Evolutionary conservation across 2,888 invertebrate species (phyloP), one percentile per base, ranked within the genome.

Genomic region (Gymnosoma rotundatum): DNA sequence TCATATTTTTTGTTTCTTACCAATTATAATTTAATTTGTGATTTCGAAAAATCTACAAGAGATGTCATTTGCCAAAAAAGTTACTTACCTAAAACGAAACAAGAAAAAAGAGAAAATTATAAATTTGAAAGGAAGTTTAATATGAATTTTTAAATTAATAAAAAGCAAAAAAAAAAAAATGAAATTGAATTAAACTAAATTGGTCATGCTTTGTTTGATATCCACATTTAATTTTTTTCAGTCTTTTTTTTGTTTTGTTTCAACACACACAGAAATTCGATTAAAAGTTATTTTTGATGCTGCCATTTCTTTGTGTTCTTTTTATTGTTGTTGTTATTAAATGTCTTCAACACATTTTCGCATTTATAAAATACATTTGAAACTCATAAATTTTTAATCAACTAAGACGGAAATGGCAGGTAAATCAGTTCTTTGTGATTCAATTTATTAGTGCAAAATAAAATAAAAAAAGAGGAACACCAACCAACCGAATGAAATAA

Each of bases 341-440:
- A 7, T 75, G 18, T 16, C 36, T 36, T 21, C 14, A 12, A 52
- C 21, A 61, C 56, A 54, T 38, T 54, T 54, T n/a, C 54, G 45
- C 45, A 45, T 67, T 42, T 42, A 48, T 78, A 54, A 84, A 85
- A 83, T 85, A 78, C 85, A 84, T 85, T 79, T 84, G 78, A 83
- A 87, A 83, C 86, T 86, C 87, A 87, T 87, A 87, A 86, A 87
- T 87, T 85, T 87, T 86, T 86, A 86, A 87, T 86, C 85, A 86
- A 86, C 75, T 78, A 79, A 76, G 81, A 73, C 86, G 86, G 86
- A 86, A 86, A 86, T 86, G 82, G 73, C 87, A 86, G 86, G 86
- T 86, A 87, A 84, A 79, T 75, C 70, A 66, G 42, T 61, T 56
- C 50, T 60, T 72, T 72, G 54, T 61, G 14, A 48, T 54, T 63